Evolutionary conservation across 2,797 vertebrate genomes (phyloP), one percentile per base, ranked within the genome.

Genomic region (Mormyrus hasselquistii): DNA sequence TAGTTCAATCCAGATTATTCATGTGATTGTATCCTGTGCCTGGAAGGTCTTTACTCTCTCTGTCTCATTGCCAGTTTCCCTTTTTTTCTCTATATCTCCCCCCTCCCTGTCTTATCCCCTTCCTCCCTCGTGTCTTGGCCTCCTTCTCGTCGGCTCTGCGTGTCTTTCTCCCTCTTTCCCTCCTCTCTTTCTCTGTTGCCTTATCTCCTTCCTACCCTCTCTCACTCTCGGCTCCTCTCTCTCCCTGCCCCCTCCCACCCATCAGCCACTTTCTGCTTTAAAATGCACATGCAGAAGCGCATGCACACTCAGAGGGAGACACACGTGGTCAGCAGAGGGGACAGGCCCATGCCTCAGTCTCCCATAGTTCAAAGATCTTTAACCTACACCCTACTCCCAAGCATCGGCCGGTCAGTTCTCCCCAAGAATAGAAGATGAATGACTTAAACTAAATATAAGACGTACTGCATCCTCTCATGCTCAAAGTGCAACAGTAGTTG

Each of bases 91-190:
- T 44, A 19, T 79, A 25, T 52, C 84, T 16, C 84, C 83, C 3
- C 49, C 84, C 12, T 86, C 29, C 84, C 50, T 0, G 4, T 55
- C 41, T 62, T 12, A 9, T 59, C 29, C 53, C 52, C 29, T 59
- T 59, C 53, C 52, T 87, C 52, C 52, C 86, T 44, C 2, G 86
- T 57, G 52, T 41, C 29, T 87, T 52, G 83, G 83, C 49, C 83
- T 53, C 76, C 41, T 82, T 82, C 41, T 82, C 41, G 19, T 47
- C n/a, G 76, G n/a, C 83, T 50, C 22, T 55, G 84, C 53, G 47
- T 55, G n/a, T 16, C 83, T 52, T 52, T 85, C 82, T 85, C 82
- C 82, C 82, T 85, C 22, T 29, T 52, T 85, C 82, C 82, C n/a
- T 16, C 16, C 52, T 38, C n/a, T 86, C 83, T 53, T 86, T 29